A percentile compares a stretch with the other conserved stretches of the same genome.
Evolutionary conservation across 2,797 vertebrate species (phyloP).

Genomic region (Ceryle rudis): DNA sequence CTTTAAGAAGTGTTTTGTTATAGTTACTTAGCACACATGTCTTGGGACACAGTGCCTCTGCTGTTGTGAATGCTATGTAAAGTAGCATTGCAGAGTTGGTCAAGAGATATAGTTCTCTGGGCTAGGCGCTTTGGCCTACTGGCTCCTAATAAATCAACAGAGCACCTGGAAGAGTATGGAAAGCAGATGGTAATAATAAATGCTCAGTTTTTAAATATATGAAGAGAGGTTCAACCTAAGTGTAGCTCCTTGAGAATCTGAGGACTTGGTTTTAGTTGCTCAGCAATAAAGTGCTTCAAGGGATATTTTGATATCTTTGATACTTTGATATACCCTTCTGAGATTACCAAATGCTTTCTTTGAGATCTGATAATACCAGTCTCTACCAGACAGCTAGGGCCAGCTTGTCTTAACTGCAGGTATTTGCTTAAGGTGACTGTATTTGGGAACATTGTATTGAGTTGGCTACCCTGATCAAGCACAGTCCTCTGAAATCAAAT

Average conservation of each 20-base stretch:
- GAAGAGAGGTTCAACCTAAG: background rate
- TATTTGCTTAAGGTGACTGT: background rate
- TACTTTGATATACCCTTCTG: background rate
- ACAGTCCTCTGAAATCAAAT: background rate
- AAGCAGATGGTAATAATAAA: background rate
- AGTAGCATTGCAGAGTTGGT: background rate
- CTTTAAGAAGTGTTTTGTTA: background rate
- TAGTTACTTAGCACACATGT: background rate
- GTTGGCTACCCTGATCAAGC: background rate
- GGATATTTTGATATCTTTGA: background rate
- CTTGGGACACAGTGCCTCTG: background rate
- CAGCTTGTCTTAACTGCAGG: background rate
- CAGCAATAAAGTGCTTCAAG: background rate
- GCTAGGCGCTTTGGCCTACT: background rate
- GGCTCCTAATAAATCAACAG: background rate
- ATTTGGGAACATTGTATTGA: background rate
- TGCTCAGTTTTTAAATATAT: background rate
- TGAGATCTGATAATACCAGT: background rate
- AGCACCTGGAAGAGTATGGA: background rate
- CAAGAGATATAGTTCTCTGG: background rate
- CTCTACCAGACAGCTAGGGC: accelerated
- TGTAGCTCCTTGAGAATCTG: background rate
- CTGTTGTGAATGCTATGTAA: background rate
- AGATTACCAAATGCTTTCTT: background rate
- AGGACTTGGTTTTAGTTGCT: background rate